phyloP scores from a whole-genome alignment of 2,113 vertebrate species.

The Melanotaenia duboulayi region DNA sequence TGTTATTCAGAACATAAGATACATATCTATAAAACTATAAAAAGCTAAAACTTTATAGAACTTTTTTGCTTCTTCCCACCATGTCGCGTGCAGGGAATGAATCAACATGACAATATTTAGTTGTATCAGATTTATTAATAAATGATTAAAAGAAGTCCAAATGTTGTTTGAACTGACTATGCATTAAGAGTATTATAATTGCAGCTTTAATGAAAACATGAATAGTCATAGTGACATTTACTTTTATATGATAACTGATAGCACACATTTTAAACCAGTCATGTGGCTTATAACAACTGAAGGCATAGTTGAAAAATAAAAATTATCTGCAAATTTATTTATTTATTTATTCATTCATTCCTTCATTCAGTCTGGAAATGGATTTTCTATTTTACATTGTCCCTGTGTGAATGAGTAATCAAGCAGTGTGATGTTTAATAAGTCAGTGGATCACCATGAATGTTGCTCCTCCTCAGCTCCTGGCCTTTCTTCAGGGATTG shows the following conservation, averaged over 20 bases:
- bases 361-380: not conserved
- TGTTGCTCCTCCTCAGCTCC: constrained; percentile 84
- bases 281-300: not conserved
- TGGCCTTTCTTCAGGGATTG: constrained; percentile 97
- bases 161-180: not conserved
- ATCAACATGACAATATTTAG: not conserved
- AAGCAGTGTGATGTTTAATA: constrained; percentile 30
- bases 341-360: too few species aligned
- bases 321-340: not conserved
- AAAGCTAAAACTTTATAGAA: constrained; percentile 17
- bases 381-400: not conserved
- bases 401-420: not conserved
- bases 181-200: not conserved
- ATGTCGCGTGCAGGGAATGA: not conserved
- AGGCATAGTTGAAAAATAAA: not conserved
- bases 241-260: too few species aligned
- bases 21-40: constrained; percentile 31
- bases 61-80: not conserved
- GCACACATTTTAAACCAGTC: not conserved
- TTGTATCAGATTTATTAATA: not conserved
- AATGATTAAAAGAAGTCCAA: not conserved
- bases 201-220: constrained; percentile 1
- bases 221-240: not conserved
- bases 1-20: constrained; percentile 41
- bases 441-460: constrained; percentile 15